Percentiles rank a stretch among this genome's conserved stretches.
Conservation (phyloP, 2,888 invertebrate genomes). For the Lasioglossum leucozonium region DNA sequence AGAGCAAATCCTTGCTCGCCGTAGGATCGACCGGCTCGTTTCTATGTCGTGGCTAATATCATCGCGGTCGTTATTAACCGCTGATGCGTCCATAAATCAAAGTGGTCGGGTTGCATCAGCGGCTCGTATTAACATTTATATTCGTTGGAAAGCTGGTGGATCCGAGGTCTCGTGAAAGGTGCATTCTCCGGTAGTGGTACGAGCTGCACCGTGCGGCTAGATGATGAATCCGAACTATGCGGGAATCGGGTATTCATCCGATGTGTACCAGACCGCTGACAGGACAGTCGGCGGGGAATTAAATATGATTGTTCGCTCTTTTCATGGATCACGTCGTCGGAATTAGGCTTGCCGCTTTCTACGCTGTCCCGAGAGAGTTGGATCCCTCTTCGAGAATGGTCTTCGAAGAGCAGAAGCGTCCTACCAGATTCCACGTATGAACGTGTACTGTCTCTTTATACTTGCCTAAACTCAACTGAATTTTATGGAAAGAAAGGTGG, state of each 20-base stretch:
- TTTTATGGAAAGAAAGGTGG: no score
- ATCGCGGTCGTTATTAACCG: constrained; percentile 39
- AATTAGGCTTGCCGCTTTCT: background rate
- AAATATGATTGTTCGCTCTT: constrained; percentile 21
- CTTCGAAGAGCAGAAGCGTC: background rate
- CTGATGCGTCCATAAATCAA: constrained; percentile 41
- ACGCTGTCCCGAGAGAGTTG: background rate
- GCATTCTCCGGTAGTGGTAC: constrained; percentile 28
- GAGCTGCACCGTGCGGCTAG: constrained; percentile 6
- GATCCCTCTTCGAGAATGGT: background rate
- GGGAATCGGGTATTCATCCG: constrained; percentile 14
- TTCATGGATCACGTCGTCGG: background rate
- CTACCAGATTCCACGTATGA: no score
- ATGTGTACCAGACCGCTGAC: background rate
- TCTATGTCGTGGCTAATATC: constrained; percentile 33
- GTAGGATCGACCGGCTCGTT: constrained; percentile 14
- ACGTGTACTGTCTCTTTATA: no score
- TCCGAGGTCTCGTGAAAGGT: constrained; percentile 43
- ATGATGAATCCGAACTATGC: constrained; percentile 17
- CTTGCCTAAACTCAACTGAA: no score
- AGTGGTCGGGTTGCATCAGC: constrained; percentile 31
- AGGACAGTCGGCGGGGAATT: constrained; percentile 10
- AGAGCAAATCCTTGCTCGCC: constrained; percentile 3
- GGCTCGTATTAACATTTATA: constrained; percentile 45
- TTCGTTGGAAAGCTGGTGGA: constrained; percentile 12